Evolutionary conservation across 37 sponge, comb jelly and placozoan species (phyloP).

Genomic region (Aplysina aerophoba): DNA sequence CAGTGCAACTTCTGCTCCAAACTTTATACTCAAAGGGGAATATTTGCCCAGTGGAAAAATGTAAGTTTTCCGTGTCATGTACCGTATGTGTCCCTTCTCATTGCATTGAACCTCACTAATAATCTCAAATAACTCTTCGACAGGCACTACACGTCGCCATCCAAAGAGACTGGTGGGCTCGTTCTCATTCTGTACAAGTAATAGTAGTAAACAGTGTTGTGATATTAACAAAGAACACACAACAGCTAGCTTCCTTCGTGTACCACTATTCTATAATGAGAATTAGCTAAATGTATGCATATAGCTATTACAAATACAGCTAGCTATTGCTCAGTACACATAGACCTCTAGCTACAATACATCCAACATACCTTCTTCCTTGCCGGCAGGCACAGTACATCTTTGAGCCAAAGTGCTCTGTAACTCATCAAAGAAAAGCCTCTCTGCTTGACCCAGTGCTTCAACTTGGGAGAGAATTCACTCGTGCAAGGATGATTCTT

Average conservation of each 20-base stretch:
- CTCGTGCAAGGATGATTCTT: not conserved
- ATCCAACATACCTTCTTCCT: conserved; percentile 26
- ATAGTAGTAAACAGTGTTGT: too few relatives aligned
- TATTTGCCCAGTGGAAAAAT: conserved; percentile 50
- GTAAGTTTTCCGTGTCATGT: not conserved
- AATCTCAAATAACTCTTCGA: not conserved
- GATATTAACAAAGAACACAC: too few relatives aligned
- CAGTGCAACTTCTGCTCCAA: conserved; percentile 49
- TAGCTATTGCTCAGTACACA: too few relatives aligned
- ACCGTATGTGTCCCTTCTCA: not conserved
- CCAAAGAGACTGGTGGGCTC: not conserved
- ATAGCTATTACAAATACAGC: too few relatives aligned
- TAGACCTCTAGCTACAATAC: too few relatives aligned
- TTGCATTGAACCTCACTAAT: not conserved
- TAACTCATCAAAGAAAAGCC: conserved; percentile 18
- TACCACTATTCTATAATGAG: too few relatives aligned
- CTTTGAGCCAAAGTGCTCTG: conserved; percentile 15
- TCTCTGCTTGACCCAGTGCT: conserved; percentile 35
- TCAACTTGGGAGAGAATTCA: conserved; percentile 17
- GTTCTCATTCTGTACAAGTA: not conserved
- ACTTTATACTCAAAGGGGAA: conserved; percentile 32
- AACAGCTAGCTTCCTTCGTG: too few relatives aligned
- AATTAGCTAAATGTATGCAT: too few relatives aligned
- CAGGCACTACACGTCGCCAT: not conserved
- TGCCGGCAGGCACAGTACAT: conserved; percentile 45